phyloP scores from a whole-genome alignment of 2,113 vertebrate genomes.

The Dipodomys merriami region DNA sequence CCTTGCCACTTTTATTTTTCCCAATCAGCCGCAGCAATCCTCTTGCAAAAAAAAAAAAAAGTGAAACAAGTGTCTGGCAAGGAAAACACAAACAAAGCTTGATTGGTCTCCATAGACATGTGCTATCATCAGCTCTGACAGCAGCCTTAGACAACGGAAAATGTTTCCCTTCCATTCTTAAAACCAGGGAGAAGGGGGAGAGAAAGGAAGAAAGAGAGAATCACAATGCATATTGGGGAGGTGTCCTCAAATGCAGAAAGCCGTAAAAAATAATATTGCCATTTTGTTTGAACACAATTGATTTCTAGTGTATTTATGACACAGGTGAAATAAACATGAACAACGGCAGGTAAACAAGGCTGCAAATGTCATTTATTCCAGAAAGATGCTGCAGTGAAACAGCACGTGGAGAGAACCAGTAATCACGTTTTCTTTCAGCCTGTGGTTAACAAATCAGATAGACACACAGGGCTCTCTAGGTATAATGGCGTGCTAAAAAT shows the following conservation, averaged over 20 bases:
- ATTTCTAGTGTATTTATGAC: constrained; percentile 72
- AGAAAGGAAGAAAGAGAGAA: background rate
- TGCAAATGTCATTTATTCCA: constrained; percentile 70
- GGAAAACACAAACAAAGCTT: constrained; percentile 45
- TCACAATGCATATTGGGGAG: constrained; percentile 31
- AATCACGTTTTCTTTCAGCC: constrained; percentile 79
- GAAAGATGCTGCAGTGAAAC: constrained; percentile 44
- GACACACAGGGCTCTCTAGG: constrained; percentile 83
- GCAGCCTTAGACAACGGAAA: constrained; percentile 18
- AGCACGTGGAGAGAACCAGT: constrained; percentile 61
- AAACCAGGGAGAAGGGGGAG: background rate
- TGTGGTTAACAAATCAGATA: constrained; percentile 81
- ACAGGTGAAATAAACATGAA: constrained; percentile 71
- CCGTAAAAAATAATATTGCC: constrained; percentile 56
- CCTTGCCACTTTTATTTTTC: constrained; percentile 63
- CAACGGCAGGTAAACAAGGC: constrained; percentile 76
- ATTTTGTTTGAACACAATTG: constrained; percentile 57
- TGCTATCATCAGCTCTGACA: constrained; percentile 58
- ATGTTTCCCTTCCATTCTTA: constrained; percentile 24
- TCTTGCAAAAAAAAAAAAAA: constrained; percentile 10
- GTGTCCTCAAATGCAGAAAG: constrained; percentile 49
- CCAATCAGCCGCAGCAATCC: constrained; percentile 49
- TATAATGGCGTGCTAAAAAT: constrained; percentile 88
- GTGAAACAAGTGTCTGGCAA: background rate
- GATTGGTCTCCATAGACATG: constrained; percentile 39